These are phyloP conservation scores for Mesocentrotus franciscanus DNA, from an alignment of 53 echinoderm and acorn worm genomes.

Conservation along the genomic window DNA sequence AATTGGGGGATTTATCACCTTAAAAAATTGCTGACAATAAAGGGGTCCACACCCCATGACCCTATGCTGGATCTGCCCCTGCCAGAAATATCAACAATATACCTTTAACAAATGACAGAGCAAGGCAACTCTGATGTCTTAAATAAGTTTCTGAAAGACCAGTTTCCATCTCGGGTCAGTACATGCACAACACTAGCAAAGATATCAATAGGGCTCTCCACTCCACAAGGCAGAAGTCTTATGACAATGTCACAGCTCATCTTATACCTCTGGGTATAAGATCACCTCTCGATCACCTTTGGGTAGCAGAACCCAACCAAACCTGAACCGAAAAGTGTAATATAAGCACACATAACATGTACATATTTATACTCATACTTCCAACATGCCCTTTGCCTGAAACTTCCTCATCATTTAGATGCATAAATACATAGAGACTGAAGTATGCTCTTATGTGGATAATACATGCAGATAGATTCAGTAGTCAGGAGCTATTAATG, in stretches of 20 bases:
- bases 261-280: background rate
- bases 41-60: too few species aligned
- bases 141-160: background rate
- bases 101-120: background rate
- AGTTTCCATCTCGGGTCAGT: background rate
- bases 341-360: background rate
- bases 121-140: background rate
- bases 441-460: background rate
- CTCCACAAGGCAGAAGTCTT: background rate
- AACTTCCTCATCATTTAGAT: background rate
- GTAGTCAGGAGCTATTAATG: background rate
- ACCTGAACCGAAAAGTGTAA: background rate
- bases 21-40: too few species aligned
- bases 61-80: too few species aligned
- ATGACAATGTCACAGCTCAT: background rate
- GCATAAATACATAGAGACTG: background rate
- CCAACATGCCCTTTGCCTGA: background rate
- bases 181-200: background rate
- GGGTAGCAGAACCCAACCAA: background rate
- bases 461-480: background rate
- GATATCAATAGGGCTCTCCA: background rate
- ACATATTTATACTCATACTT: background rate
- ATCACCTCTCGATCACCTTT: background rate
- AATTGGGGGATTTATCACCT: too few species aligned
- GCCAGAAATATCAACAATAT: background rate